Evolutionary conservation across 1,140 invertebrate species (phyloP), one percentile per base, ranked within the genome.

Genomic region (Pteromalus puparum): DNA sequence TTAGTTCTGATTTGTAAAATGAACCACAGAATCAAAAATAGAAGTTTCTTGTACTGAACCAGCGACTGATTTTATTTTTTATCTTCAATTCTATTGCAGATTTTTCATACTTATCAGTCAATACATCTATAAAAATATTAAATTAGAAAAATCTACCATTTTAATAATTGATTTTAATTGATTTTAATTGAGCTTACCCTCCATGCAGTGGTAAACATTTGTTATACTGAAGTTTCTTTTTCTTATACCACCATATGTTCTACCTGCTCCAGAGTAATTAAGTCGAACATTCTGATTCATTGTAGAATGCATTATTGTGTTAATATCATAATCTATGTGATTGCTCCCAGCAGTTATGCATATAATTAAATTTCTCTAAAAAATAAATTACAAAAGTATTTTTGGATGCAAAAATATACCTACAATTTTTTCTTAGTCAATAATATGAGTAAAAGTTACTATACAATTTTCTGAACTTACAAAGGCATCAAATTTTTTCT

Each of bases 211-310:
- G 73, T 68, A 84, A 6, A 65, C 46, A 28, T 81, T 65, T 67
- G 83, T 86, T 74, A 21, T 21, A 68, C 79, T 86, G 34, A 86
- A 86, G 82, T 85, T 73, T 82, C 65, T 26, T 46, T 82, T 86
- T 68, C 48, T 53, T 26, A 42, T n/a, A 28, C 86, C 86, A 26
- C 72, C 34, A 53, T 80, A 70, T 30, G 26, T n/a, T 78, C 70
- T 68, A n/a, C 79, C 79, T 13, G 83, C 73, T 13, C 79, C 79
- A 7, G 79, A 78, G 61, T 84, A 85, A 6, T 77, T 21, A 21
- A 73, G 28, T 65, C 73, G 65, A 15, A 84, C 83, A 28, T 38
- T 46, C 73, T 82, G 70, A 48, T 74, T 82, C 9, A 70, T 72
- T 12, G 72, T 67, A 42, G 80, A 18, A 65, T 24, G 38, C 73